Evolutionary conservation across 1,140 invertebrate genomes (phyloP).

Genomic region (Diplogasteroides magnus): DNA sequence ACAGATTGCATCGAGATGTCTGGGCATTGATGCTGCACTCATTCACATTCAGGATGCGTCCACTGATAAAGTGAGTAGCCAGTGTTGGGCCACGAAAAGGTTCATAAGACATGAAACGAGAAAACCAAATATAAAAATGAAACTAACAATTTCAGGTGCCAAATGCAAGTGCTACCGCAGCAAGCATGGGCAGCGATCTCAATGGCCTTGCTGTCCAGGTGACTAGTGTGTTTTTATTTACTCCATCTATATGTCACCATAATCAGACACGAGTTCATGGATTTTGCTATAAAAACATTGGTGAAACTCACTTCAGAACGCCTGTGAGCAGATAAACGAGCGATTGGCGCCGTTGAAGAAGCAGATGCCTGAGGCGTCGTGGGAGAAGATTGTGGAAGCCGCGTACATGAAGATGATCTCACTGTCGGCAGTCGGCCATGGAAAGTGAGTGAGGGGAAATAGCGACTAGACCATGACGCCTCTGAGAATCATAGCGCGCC

Average conservation of each 20-base stretch:
- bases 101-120: background rate
- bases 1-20: conserved; percentile 66
- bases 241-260: no score
- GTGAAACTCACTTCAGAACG: conserved; percentile 62
- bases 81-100: background rate
- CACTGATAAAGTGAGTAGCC: conserved; percentile 81
- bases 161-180: conserved; percentile 85
- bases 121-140: background rate
- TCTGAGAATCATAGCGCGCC: no score
- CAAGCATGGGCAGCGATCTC: conserved; percentile 81
- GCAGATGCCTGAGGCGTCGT: conserved; percentile 71
- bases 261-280: no score
- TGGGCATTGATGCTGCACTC: conserved; percentile 70
- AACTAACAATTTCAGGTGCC: conserved; percentile 61
- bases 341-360: conserved; percentile 72
- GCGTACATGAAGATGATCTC: conserved; percentile 76
- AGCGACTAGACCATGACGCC: no score
- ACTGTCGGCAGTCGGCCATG: conserved; percentile 79
- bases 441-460: conserved; percentile 58
- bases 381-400: conserved; percentile 76
- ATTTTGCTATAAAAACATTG: no score
- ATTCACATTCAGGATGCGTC: conserved; percentile 82
- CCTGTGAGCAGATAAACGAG: conserved; percentile 72
- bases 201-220: conserved; percentile 81
- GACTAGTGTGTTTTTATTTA: background rate